Evolutionary conservation across 2,113 vertebrate genomes (phyloP).

Genomic region (Trematomus loennbergii): DNA sequence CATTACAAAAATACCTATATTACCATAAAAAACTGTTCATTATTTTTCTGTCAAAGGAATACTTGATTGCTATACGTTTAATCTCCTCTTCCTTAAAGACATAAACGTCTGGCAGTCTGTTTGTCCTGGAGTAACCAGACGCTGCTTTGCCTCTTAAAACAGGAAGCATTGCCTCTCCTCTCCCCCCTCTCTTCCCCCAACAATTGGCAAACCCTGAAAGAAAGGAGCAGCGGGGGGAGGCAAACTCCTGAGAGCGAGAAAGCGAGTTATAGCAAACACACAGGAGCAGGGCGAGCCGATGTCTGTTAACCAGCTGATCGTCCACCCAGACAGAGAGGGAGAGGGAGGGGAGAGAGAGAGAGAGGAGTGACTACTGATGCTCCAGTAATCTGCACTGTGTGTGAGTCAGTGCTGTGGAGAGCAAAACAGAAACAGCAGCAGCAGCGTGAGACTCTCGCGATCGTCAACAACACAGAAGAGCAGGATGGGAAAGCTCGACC

Average conservation of each 20-base stretch:
- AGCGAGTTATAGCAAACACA: conserved; percentile 74
- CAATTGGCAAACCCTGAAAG: conserved; percentile 62
- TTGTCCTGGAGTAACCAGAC: conserved; percentile 38
- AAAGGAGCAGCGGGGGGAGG: conserved; percentile 32
- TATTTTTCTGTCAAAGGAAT: too few species aligned
- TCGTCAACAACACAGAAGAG: conserved; percentile 57
- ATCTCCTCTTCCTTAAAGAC: conserved; percentile 24
- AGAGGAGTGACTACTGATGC: conserved; percentile 80
- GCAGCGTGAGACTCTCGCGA: conserved; percentile 52
- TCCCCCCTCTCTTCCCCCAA: conserved; percentile 16
- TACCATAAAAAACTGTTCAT: too few species aligned
- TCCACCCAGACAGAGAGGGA: conserved; percentile 68
- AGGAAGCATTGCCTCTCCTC: conserved; percentile 45
- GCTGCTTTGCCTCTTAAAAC: conserved; percentile 57
- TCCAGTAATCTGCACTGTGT: conserved; percentile 71
- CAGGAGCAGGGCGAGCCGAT: conserved; percentile 64
- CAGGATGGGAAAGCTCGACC: conserved; percentile 56
- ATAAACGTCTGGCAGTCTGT: conserved; percentile 27
- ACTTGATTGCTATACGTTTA: neutral
- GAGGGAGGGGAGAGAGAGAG: conserved; percentile 61
- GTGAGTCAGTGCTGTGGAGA: conserved; percentile 67
- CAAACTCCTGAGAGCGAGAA: conserved; percentile 58
- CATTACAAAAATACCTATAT: too few species aligned
- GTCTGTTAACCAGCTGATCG: conserved; percentile 84
- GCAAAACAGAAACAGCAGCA: conserved; percentile 48